Percentiles rank a stretch among this genome's conserved stretches.
Conservation (phyloP, 2,113 vertebrate genomes). For the Mastomys coucha region DNA sequence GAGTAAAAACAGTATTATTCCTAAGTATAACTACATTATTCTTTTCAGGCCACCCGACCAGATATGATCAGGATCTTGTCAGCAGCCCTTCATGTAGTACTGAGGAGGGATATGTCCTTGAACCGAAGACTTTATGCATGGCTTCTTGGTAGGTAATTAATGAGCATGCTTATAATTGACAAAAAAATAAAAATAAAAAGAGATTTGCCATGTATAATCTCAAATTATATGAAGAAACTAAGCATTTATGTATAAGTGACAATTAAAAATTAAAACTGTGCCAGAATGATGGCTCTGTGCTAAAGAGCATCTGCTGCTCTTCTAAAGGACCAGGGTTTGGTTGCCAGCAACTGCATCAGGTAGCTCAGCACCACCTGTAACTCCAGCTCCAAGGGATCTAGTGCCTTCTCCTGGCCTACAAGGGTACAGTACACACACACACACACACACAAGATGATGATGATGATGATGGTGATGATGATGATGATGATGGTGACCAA, state of each 20-base stretch:
- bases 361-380: background rate
- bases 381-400: background rate
- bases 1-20: background rate
- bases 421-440: background rate
- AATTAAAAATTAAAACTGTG: conserved; percentile 42
- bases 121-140: conserved; percentile 99
- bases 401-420: background rate
- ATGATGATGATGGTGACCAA: background rate
- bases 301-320: background rate
- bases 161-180: background rate
- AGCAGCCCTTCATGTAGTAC: conserved; percentile 97
- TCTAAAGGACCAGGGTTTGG: background rate
- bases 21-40: conserved; percentile 15
- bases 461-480: too few species aligned
- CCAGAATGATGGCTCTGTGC: background rate
- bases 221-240: conserved; percentile 42
- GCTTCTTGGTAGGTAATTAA: conserved; percentile 93
- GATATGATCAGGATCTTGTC: conserved; percentile 99
- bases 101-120: conserved; percentile 99
- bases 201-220: conserved; percentile 25
- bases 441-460: background rate
- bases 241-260: conserved; percentile 1
- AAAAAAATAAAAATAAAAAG: background rate
- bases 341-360: background rate
- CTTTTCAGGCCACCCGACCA: conserved; percentile 94